Evolutionary conservation across 1,140 invertebrate species (phyloP), one percentile per base, ranked within the genome.

Genomic region (Paralvinella palmiformis): DNA sequence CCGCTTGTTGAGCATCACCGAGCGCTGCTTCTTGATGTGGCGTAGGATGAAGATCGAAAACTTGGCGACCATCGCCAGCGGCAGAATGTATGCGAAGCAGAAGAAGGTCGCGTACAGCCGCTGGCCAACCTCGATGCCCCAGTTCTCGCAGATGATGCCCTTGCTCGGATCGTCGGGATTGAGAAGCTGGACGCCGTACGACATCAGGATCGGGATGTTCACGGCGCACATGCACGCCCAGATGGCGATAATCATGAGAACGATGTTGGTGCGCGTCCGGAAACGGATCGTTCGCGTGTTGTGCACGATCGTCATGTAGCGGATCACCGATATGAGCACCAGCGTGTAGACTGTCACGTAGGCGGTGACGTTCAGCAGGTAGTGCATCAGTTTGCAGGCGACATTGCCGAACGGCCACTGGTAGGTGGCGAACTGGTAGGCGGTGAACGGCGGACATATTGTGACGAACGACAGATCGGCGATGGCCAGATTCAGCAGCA

Each of bases 261-360:
- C 35, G 32, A 57, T 53, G 15, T 50, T 61, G 13, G 45, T 15
- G 32, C 33, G 48, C 33, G 64, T 66, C 7, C 59, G 45, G 27
- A 60, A 35, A 0, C 29, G 24, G 10, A 50, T 22, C 27, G 64
- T 66, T n/a, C 31, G 29, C 24, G 36, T n/a, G 36, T 59, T 50
- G 27, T 50, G 48, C 20, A 66, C 64, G 35, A 66, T 56, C 22
- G 59, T 66, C 50, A 62, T 31, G 53, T 52, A 66, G 15, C 93
- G 86, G 77, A 95, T 92, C 33, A 94, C 79, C 31, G 91, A 93
- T 91, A 96, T 95, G 50, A 96, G 84, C 0, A 95, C 91, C 31
- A 95, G 79, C 0, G 91, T 94, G 78, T 93, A 94, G n/a, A 94
- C 91, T 60, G 89, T 91, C 5, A 90, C 90, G 71, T 91, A 92